Evolutionary conservation across 2,797 vertebrate genomes (phyloP).

Genomic region (Mus caroli): DNA sequence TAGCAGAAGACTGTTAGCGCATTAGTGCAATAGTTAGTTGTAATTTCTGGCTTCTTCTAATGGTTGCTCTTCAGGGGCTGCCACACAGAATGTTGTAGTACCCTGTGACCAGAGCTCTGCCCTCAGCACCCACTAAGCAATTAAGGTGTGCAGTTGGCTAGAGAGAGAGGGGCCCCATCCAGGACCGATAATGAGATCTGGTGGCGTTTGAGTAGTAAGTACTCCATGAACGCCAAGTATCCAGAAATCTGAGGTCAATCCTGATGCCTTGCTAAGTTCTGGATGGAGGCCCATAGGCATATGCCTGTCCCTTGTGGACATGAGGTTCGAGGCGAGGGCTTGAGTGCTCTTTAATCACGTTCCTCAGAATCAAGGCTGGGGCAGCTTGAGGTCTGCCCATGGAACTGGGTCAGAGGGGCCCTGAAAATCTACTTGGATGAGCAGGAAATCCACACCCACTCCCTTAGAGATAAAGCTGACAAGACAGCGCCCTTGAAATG

Average conservation of each 20-base stretch:
- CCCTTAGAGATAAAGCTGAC: too few relatives aligned
- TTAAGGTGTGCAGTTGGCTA: neutral
- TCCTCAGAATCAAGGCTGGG: too few relatives aligned
- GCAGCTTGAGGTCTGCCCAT: neutral
- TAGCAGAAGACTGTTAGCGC: neutral
- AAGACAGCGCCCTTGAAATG: neutral
- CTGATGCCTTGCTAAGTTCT: neutral
- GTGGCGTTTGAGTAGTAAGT: neutral
- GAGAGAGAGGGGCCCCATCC: neutral
- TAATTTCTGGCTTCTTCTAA: neutral
- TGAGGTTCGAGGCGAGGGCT: too few relatives aligned
- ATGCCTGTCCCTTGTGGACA: neutral
- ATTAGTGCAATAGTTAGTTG: neutral
- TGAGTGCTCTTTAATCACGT: neutral
- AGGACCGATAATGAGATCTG: neutral
- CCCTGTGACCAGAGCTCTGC: neutral
- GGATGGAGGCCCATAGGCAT: neutral
- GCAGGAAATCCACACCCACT: too few relatives aligned
- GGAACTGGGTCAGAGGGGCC: too few relatives aligned
- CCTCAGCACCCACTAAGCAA: neutral
- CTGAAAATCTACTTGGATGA: too few relatives aligned
- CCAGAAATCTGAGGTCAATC: neutral
- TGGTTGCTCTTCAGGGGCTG: fast-evolving
- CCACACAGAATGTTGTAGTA: neutral
- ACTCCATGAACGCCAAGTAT: neutral